Percentiles rank a stretch among this genome's conserved stretches.
Conservation (phyloP, 2,888 invertebrate genomes). For the Drosophila ochracea region DNA sequence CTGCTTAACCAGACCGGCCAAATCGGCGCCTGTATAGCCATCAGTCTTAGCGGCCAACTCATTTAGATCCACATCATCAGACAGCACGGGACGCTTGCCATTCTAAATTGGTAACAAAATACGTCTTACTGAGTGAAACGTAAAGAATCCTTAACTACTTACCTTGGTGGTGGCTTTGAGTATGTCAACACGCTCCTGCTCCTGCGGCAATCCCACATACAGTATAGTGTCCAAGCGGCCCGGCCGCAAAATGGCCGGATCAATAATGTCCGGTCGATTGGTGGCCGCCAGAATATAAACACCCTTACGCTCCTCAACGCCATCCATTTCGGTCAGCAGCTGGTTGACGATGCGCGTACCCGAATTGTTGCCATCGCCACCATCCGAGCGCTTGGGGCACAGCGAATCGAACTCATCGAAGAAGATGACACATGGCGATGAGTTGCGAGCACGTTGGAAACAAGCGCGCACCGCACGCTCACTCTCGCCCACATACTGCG, state of each 20-base stretch:
- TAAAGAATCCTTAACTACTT: background rate
- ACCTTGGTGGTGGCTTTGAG: slow-evolving; percentile 95
- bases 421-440: slow-evolving; percentile 98
- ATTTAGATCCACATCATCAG: slow-evolving; percentile 91
- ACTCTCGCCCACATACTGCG: slow-evolving; percentile 98
- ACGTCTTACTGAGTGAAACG: background rate
- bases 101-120: slow-evolving; percentile 86
- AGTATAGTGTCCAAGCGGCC: slow-evolving; percentile 96
- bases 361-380: slow-evolving; percentile 89
- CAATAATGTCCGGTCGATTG: slow-evolving; percentile 98
- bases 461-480: slow-evolving; percentile 98
- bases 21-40: slow-evolving; percentile 97
- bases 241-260: slow-evolving; percentile 95
- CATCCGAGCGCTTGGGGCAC: slow-evolving; percentile 94
- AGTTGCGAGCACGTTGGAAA: slow-evolving; percentile 97
- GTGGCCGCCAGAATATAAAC: slow-evolving; percentile 98
- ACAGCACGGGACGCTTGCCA: slow-evolving; percentile 91
- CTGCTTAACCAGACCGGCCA: slow-evolving; percentile 95
- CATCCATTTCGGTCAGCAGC: slow-evolving; percentile 99
- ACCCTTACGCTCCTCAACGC: slow-evolving; percentile 94
- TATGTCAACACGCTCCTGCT: slow-evolving; percentile 93
- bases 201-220: slow-evolving; percentile 94
- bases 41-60: slow-evolving; percentile 89
- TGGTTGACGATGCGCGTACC: slow-evolving; percentile 97
- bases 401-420: slow-evolving; percentile 99